Evolutionary conservation across 1,140 invertebrate genomes (phyloP).

Genomic region (Diuraphis noxia): DNA sequence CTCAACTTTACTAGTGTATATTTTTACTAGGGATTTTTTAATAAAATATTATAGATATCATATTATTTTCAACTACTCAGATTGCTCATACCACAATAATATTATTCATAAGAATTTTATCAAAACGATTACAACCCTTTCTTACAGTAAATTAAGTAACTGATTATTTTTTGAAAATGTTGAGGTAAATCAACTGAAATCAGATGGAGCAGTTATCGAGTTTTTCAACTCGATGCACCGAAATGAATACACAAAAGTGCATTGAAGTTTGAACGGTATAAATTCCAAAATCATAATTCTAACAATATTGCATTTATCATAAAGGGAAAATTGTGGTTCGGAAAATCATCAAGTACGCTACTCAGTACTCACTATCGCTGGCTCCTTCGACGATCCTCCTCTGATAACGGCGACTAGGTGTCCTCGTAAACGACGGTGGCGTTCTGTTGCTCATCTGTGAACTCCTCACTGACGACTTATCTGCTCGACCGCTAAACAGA

Average conservation of each 20-base stretch:
- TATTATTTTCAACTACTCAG: neutral
- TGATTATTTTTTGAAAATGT: too few relatives aligned
- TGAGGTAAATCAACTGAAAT: too few relatives aligned
- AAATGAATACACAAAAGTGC: too few relatives aligned
- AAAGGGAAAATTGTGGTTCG: too few relatives aligned
- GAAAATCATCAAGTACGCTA: neutral
- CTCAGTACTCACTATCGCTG: conserved; percentile 63
- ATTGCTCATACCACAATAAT: too few relatives aligned
- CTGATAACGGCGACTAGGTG: conserved; percentile 84
- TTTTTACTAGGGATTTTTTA: too few relatives aligned
- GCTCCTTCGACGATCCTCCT: conserved; percentile 74
- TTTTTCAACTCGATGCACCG: too few relatives aligned
- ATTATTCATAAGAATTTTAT: too few relatives aligned
- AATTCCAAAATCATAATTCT: neutral
- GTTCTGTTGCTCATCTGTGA: conserved; percentile 66
- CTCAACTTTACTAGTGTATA: too few relatives aligned
- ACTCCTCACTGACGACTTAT: conserved; percentile 68
- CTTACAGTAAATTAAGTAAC: neutral
- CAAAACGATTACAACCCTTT: neutral
- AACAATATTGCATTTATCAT: neutral
- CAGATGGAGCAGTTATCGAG: too few relatives aligned
- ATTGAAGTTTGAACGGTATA: too few relatives aligned
- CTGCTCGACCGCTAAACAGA: conserved; percentile 67
- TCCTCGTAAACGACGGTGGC: conserved; percentile 82
- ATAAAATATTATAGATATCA: too few relatives aligned